Evolutionary conservation across 2,797 vertebrate genomes (phyloP).

Genomic region (Enteromius fasciolatus): DNA sequence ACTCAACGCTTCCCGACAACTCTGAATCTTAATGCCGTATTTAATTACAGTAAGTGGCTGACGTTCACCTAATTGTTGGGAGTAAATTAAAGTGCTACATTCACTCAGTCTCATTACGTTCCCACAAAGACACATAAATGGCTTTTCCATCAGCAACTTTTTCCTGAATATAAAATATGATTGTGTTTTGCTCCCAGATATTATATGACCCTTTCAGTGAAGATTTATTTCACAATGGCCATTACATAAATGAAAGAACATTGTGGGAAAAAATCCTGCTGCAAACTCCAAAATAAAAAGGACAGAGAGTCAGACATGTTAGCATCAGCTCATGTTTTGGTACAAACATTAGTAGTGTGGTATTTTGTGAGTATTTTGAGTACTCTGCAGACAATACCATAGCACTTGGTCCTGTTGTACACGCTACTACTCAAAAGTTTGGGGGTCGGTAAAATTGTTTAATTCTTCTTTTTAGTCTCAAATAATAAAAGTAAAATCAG

Average conservation of each 20-base stretch:
- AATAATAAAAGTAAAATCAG: no score
- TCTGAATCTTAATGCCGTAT: slow-evolving; percentile 24
- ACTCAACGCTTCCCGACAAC: slow-evolving; percentile 17
- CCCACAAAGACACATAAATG: slow-evolving; percentile 40
- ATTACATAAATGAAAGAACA: background rate
- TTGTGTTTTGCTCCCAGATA: slow-evolving; percentile 9
- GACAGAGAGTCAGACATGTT: background rate
- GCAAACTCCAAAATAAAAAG: background rate
- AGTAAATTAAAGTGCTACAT: slow-evolving; percentile 36
- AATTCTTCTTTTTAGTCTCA: no score
- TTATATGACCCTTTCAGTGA: slow-evolving; percentile 9
- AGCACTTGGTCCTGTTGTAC: background rate
- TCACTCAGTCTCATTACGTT: slow-evolving; percentile 11
- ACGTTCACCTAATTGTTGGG: slow-evolving; percentile 30
- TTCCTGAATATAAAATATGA: slow-evolving; percentile 29
- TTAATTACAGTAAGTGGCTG: slow-evolving; percentile 49
- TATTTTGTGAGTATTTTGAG: background rate
- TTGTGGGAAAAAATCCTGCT: slow-evolving; percentile 15
- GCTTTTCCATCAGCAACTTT: slow-evolving; percentile 37
- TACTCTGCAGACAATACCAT: background rate
- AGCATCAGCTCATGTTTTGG: background rate
- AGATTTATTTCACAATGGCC: slow-evolving; percentile 12
- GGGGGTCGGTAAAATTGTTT: no score
- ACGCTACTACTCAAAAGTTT: background rate
- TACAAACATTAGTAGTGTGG: background rate